phyloP scores from a whole-genome alignment of 2,797 vertebrate species.

The Pempheris klunzingeri region DNA sequence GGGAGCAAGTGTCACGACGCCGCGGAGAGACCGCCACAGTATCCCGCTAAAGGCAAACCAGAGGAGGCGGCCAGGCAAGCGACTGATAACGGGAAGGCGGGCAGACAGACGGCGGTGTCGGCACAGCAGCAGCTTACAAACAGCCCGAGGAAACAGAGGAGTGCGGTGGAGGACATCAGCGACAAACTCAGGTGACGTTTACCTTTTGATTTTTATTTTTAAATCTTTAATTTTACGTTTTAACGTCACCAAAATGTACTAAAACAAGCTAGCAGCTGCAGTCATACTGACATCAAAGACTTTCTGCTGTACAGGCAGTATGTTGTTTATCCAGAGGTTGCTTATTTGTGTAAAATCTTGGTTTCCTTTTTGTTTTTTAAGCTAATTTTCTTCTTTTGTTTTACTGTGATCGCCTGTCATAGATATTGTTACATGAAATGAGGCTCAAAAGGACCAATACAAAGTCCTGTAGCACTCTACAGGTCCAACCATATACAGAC shows the following conservation, averaged over 20 bases:
- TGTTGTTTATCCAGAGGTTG: neutral
- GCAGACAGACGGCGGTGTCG: slow-evolving; percentile 31
- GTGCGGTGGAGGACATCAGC: slow-evolving; percentile 64
- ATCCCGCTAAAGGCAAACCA: slow-evolving; percentile 37
- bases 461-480: neutral
- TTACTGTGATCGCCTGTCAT: neutral
- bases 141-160: slow-evolving; percentile 63
- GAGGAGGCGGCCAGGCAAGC: slow-evolving; percentile 33
- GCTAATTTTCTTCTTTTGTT: neutral
- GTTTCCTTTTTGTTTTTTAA: neutral
- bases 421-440: neutral
- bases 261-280: neutral
- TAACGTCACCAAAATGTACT: neutral
- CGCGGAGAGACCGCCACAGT: slow-evolving; percentile 43
- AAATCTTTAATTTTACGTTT: too few relatives aligned
- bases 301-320: neutral
- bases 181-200: slow-evolving; percentile 78
- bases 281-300: neutral
- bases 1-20: slow-evolving; percentile 69
- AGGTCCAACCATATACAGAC: neutral
- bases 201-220: too few relatives aligned
- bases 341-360: neutral
- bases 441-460: too few relatives aligned
- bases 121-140: slow-evolving; percentile 20
- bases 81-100: slow-evolving; percentile 50